phyloP scores from a whole-genome alignment of 2,888 invertebrate species.

The Dryobotodes eremita region DNA sequence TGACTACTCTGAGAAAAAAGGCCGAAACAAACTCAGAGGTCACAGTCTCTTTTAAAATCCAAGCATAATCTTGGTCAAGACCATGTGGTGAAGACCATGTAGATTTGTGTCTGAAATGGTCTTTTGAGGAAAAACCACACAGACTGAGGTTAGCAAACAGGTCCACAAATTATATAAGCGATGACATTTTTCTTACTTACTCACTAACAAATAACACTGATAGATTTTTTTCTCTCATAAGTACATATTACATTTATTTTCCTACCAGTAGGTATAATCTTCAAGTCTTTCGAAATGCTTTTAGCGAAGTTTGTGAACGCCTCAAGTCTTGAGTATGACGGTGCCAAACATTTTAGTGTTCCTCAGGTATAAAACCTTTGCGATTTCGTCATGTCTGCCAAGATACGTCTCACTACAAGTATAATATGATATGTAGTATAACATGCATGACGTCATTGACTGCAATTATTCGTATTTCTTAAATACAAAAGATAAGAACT shows the following conservation, averaged over 20 bases:
- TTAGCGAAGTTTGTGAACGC: conserved; percentile 62
- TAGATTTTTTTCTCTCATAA: not conserved
- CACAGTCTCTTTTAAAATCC: no score
- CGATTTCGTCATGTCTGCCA: not conserved
- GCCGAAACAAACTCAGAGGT: no score
- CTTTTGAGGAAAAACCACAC: no score
- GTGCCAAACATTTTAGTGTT: conserved; percentile 52
- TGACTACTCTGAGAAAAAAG: no score
- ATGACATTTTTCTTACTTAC: not conserved
- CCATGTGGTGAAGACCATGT: no score
- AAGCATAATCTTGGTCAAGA: no score
- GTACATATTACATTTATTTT: conserved; percentile 36
- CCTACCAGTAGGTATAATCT: conserved; percentile 49
- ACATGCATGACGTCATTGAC: not conserved
- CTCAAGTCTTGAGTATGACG: conserved; percentile 52
- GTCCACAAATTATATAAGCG: no score
- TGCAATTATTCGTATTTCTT: not conserved
- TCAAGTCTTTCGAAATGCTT: conserved; percentile 60
- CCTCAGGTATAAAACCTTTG: not conserved
- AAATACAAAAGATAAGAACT: not conserved
- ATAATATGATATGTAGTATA: not conserved
- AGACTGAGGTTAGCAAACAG: no score
- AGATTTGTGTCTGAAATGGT: no score
- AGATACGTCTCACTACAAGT: not conserved
- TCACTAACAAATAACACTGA: not conserved